A percentile compares a stretch with the other conserved stretches of the same genome.
Conservation (phyloP, 2,888 invertebrate species). For the Drosophila barbarae region DNA sequence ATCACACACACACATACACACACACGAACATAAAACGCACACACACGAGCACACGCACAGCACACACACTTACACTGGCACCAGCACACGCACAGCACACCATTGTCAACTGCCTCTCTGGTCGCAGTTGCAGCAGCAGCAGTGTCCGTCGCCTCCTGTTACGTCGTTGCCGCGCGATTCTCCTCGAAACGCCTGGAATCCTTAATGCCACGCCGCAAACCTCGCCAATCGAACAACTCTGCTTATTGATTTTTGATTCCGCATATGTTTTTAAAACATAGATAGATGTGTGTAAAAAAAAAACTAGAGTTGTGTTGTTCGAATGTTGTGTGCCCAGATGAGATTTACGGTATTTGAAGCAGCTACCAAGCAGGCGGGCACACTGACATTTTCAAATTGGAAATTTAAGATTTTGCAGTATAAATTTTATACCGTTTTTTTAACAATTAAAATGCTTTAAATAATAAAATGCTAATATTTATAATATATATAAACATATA, state of each 20-base stretch:
- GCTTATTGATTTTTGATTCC: constrained; percentile 54
- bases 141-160: constrained; percentile 11
- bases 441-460: too few relatives aligned
- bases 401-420: too few relatives aligned
- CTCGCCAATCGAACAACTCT: constrained; percentile 16
- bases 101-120: constrained; percentile 27
- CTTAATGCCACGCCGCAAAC: constrained; percentile 30
- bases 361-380: too few relatives aligned
- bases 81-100: constrained; percentile 32
- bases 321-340: not conserved
- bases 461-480: too few relatives aligned
- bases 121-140: constrained; percentile 8
- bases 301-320: constrained; percentile 36
- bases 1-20: constrained; percentile 10
- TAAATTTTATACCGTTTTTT: too few relatives aligned
- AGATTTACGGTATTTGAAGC: too few relatives aligned
- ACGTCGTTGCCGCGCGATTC: constrained; percentile 4
- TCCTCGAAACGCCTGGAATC: not conserved
- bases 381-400: too few relatives aligned
- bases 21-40: constrained; percentile 6
- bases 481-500: too few relatives aligned
- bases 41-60: constrained; percentile 22
- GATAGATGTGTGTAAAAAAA: constrained; percentile 27
- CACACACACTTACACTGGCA: constrained; percentile 24
- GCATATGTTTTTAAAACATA: constrained; percentile 40